Evolutionary conservation across 2,113 vertebrate species (phyloP).

Genomic region (Pteronura brasiliensis): DNA sequence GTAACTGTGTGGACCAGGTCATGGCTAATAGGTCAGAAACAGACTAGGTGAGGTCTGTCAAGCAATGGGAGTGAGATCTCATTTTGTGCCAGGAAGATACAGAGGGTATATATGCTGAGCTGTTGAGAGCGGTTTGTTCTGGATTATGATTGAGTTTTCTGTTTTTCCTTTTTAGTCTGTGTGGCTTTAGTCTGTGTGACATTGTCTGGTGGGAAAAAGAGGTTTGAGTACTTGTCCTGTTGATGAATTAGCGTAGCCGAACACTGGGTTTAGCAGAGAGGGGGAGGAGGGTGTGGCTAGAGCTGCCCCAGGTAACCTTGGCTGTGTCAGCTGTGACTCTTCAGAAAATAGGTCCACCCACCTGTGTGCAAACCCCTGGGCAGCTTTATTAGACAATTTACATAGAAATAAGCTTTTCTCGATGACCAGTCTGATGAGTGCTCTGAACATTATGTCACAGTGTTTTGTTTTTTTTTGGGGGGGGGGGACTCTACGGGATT

Average conservation of each 20-base stretch:
- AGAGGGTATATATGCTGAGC: neutral
- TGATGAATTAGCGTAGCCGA: neutral
- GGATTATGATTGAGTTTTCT: neutral
- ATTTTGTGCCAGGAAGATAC: neutral
- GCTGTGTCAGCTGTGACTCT: neutral
- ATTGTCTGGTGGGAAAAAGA: neutral
- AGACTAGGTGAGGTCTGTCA: neutral
- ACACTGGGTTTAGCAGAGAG: neutral
- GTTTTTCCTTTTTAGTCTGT: neutral
- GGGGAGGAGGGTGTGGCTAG: accelerated
- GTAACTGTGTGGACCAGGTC: neutral
- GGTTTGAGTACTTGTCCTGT: neutral
- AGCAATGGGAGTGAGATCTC: too few species aligned
- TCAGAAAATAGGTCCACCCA: neutral
- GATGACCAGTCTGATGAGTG: neutral
- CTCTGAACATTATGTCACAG: neutral
- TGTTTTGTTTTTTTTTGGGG: neutral
- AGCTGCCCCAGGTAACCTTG: neutral
- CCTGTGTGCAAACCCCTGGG: neutral
- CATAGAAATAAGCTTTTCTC: constrained; percentile 4
- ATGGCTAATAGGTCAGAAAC: neutral
- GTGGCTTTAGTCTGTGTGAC: neutral
- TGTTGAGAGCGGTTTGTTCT: neutral
- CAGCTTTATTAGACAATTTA: neutral
- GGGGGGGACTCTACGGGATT: neutral